A percentile compares a stretch with the other conserved stretches of the same genome.
These are phyloP conservation scores for Habroteleia sp. DNA, from an alignment of 2,888 invertebrate genomes.

Conservation along the genomic window DNA sequence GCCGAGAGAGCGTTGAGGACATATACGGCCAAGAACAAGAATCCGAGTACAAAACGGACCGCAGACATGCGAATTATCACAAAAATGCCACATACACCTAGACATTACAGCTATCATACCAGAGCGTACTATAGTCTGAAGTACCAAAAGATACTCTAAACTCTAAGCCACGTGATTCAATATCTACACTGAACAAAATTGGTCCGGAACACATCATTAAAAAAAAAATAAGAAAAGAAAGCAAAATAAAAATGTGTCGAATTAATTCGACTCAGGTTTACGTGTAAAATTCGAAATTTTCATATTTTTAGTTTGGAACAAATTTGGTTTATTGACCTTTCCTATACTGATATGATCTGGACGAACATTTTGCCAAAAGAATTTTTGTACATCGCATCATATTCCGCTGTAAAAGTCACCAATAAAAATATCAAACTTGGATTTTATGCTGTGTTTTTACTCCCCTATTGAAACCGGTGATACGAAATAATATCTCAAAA, in stretches of 20 bases:
- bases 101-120: conserved; percentile 79
- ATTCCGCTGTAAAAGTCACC: conserved; percentile 25
- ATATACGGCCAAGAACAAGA: conserved; percentile 81
- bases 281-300: too few species aligned
- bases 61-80: conserved; percentile 76
- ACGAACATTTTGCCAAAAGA: conserved; percentile 30
- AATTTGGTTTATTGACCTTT: too few species aligned
- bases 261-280: too few species aligned
- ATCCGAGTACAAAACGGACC: conserved; percentile 74
- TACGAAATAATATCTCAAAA: too few species aligned
- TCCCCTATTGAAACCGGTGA: too few species aligned
- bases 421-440: conserved; percentile 23
- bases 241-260: too few species aligned
- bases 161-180: conserved; percentile 20
- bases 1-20: conserved; percentile 90
- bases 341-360: conserved; percentile 13
- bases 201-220: conserved; percentile 17
- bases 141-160: conserved; percentile 76
- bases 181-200: conserved; percentile 29
- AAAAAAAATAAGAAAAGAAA: too few species aligned
- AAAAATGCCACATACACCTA: conserved; percentile 70
- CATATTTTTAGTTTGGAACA: too few species aligned
- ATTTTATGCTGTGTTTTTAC: too few species aligned
- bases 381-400: conserved; percentile 53
- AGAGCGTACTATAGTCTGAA: conserved; percentile 80